A percentile compares a stretch with the other conserved stretches of the same genome.
phyloP scores from a whole-genome alignment of 2,888 invertebrate species.

The Perithous albicinctus region DNA sequence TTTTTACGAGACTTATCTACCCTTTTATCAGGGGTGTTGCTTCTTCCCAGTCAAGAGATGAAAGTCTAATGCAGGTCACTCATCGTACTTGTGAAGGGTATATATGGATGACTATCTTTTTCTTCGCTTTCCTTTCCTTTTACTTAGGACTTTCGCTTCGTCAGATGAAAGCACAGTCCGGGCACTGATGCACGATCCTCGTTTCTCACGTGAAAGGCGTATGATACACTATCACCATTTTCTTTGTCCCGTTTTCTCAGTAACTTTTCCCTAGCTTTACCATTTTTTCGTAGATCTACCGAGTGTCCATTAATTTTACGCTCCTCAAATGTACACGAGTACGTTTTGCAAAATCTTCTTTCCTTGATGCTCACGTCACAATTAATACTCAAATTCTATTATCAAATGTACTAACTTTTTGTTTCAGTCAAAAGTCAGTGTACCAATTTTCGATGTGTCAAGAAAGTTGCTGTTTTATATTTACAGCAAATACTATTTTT shows the following conservation, averaged over 20 bases:
- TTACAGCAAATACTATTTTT: too few relatives aligned
- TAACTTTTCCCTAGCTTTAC: not conserved
- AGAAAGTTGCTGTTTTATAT: not conserved
- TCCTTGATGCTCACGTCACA: too few relatives aligned
- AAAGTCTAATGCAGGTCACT: not conserved
- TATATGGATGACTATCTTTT: not conserved
- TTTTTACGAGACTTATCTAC: not conserved
- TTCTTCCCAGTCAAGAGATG: not conserved
- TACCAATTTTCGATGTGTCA: not conserved
- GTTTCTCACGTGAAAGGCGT: slow-evolving; percentile 8
- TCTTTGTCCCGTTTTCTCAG: not conserved
- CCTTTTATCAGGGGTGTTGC: not conserved
- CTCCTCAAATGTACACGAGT: too few relatives aligned
- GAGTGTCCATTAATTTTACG: not conserved
- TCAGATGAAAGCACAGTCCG: not conserved
- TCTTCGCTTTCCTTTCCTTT: not conserved
- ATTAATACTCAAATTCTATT: not conserved
- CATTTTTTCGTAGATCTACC: not conserved
- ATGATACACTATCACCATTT: not conserved
- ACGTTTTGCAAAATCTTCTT: too few relatives aligned
- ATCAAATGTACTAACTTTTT: not conserved
- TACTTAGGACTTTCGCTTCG: not conserved
- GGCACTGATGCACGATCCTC: not conserved
- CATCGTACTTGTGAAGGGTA: not conserved
- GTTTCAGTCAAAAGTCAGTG: not conserved